A percentile compares a stretch with the other conserved stretches of the same genome.
Conservation (phyloP, 2,888 invertebrate genomes). For the Mythimna albipuncta region DNA sequence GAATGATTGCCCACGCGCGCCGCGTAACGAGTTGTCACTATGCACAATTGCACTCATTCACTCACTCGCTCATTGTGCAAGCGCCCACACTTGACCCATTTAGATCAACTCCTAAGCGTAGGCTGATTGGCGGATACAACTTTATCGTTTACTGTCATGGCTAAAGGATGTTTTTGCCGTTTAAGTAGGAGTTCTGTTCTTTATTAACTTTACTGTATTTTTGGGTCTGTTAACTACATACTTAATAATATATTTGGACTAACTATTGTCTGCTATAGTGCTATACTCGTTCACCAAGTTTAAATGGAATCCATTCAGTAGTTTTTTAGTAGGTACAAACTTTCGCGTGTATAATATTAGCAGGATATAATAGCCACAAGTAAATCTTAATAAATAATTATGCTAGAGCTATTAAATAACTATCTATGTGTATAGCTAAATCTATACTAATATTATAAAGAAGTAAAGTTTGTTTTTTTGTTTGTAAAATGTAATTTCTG, state of each 20-base stretch:
- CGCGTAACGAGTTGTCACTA: slow-evolving; percentile 46
- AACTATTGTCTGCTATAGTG: background rate
- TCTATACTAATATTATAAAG: background rate
- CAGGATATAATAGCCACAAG: too few species aligned
- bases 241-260: background rate
- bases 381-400: too few species aligned
- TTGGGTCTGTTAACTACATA: background rate
- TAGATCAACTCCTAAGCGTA: slow-evolving; percentile 32
- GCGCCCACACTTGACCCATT: slow-evolving; percentile 52
- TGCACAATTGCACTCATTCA: slow-evolving; percentile 50
- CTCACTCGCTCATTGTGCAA: slow-evolving; percentile 29
- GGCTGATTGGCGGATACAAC: slow-evolving; percentile 27
- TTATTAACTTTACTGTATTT: background rate
- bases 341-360: too few species aligned
- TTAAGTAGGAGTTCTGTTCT: background rate
- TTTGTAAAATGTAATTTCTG: too few species aligned
- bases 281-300: too few species aligned
- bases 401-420: too few species aligned
- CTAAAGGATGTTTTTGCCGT: background rate
- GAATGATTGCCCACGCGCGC: slow-evolving; percentile 43
- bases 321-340: too few species aligned
- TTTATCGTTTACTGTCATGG: slow-evolving; percentile 15
- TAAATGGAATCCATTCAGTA: too few species aligned
- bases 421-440: background rate
- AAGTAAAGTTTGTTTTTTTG: too few species aligned